Evolutionary conservation across 2,888 invertebrate species (phyloP).

Genomic region (Chrysomela aeneicollis): DNA sequence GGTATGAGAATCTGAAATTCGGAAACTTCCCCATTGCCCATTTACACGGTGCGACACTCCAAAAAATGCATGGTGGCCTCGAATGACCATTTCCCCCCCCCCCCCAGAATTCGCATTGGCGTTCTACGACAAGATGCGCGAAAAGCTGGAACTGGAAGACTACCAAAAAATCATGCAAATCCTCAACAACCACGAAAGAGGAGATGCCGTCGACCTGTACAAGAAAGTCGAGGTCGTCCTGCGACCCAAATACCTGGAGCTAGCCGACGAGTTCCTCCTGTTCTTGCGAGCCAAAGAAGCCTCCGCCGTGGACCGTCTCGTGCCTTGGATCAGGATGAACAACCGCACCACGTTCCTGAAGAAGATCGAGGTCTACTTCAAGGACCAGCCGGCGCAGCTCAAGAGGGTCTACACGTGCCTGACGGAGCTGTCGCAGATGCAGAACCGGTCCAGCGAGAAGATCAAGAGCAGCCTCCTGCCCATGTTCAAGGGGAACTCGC

Average conservation of each 20-base stretch:
- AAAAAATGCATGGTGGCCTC: too few relatives aligned
- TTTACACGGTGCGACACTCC: too few relatives aligned
- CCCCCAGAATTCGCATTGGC: conserved; percentile 74
- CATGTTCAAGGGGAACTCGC: conserved; percentile 79
- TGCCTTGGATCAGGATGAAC: conserved; percentile 78
- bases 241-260: conserved; percentile 73
- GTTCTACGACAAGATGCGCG: conserved; percentile 73
- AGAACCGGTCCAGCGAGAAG: conserved; percentile 68
- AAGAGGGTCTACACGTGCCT: conserved; percentile 74
- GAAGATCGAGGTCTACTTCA: conserved; percentile 72
- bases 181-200: conserved; percentile 72
- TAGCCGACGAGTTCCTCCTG: conserved; percentile 83
- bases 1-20: too few relatives aligned
- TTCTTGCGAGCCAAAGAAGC: conserved; percentile 88
- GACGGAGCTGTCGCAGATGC: conserved; percentile 66
- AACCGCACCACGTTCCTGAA: conserved; percentile 81
- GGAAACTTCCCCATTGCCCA: too few relatives aligned
- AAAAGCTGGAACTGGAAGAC: conserved; percentile 67
- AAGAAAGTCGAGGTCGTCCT: conserved; percentile 69
- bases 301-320: conserved; percentile 78
- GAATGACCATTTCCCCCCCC: too few relatives aligned
- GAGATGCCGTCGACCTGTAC: conserved; percentile 72
- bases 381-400: conserved; percentile 75
- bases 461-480: conserved; percentile 77
- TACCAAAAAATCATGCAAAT: conserved; percentile 73